These are phyloP conservation scores for Rhingia campestris DNA, from an alignment of 2,888 invertebrate genomes.

Conservation along the genomic window DNA sequence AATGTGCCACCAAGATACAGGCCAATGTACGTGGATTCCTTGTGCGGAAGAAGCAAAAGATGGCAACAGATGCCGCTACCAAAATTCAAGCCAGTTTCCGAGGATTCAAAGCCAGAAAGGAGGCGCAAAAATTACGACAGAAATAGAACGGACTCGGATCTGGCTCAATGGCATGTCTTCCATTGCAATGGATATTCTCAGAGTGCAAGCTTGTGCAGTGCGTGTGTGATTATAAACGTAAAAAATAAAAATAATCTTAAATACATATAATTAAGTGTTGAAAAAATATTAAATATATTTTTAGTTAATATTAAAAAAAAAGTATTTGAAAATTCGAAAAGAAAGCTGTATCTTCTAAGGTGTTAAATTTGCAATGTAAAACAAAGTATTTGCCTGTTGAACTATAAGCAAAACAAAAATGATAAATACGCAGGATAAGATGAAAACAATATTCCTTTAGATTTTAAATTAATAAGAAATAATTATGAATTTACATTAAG, in stretches of 20 bases:
- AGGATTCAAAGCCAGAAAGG: slow-evolving; percentile 82
- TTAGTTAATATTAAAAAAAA: slow-evolving; percentile 11
- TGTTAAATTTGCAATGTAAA: slow-evolving; percentile 35
- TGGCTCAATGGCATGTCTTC: slow-evolving; percentile 12
- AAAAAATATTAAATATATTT: neutral
- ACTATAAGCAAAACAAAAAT: neutral
- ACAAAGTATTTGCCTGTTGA: neutral
- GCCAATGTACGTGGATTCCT: slow-evolving; percentile 81
- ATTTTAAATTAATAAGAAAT: slow-evolving; percentile 41
- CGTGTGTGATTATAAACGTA: slow-evolving; percentile 56
- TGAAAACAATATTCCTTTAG: slow-evolving; percentile 64
- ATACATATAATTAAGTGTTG: neutral
- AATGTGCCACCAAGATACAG: slow-evolving; percentile 82
- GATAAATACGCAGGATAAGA: slow-evolving; percentile 7
- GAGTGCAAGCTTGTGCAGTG: slow-evolving; percentile 63
- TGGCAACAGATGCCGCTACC: slow-evolving; percentile 81
- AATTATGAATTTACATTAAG: slow-evolving; percentile 39
- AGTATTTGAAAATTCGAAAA: slow-evolving; percentile 33
- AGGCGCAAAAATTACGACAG: slow-evolving; percentile 79
- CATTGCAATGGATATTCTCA: slow-evolving; percentile 28
- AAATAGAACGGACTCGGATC: slow-evolving; percentile 69
- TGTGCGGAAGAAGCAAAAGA: slow-evolving; percentile 81
- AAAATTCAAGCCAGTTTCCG: slow-evolving; percentile 83
- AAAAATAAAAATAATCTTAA: slow-evolving; percentile 19
- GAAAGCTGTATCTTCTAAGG: slow-evolving; percentile 27